These are phyloP conservation scores for Helicolenus hilgendorfi DNA, from an alignment of 2,797 vertebrate species.

Conservation along the genomic window DNA sequence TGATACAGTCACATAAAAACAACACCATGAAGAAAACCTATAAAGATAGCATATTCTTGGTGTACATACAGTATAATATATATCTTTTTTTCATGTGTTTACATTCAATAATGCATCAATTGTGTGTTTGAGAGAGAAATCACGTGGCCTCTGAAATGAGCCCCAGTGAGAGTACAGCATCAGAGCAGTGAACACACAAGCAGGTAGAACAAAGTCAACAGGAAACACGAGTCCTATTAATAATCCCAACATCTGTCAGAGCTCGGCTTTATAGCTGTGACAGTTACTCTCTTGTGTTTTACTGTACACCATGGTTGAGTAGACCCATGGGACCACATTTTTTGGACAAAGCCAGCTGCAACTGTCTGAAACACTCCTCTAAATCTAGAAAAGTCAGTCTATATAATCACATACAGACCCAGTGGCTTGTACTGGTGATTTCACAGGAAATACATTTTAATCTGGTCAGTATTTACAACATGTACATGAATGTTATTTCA, in stretches of 20 bases:
- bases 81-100: slow-evolving; percentile 10
- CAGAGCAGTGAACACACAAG: slow-evolving; percentile 32
- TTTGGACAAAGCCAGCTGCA: slow-evolving; percentile 24
- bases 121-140: neutral
- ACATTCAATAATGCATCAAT: slow-evolving; percentile 47
- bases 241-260: slow-evolving; percentile 9
- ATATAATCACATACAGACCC: neutral
- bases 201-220: slow-evolving; percentile 39
- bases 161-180: neutral
- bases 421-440: neutral
- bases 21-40: slow-evolving; percentile 44
- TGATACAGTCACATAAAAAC: slow-evolving; percentile 69
- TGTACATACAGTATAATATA: slow-evolving; percentile 41
- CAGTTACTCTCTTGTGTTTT: slow-evolving; percentile 3
- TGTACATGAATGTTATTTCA: slow-evolving; percentile 27
- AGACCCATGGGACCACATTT: slow-evolving; percentile 9
- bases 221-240: slow-evolving; percentile 25
- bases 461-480: slow-evolving; percentile 57
- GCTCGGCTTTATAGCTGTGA: neutral
- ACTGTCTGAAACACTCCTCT: neutral
- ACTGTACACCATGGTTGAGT: neutral
- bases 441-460: neutral
- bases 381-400: slow-evolving; percentile 14
- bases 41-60: slow-evolving; percentile 42
- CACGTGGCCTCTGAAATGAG: slow-evolving; percentile 1